Base-by-base conservation (phyloP, 92 coral and sea anemone genomes). In the Parazoanthus swiftii region DNA sequence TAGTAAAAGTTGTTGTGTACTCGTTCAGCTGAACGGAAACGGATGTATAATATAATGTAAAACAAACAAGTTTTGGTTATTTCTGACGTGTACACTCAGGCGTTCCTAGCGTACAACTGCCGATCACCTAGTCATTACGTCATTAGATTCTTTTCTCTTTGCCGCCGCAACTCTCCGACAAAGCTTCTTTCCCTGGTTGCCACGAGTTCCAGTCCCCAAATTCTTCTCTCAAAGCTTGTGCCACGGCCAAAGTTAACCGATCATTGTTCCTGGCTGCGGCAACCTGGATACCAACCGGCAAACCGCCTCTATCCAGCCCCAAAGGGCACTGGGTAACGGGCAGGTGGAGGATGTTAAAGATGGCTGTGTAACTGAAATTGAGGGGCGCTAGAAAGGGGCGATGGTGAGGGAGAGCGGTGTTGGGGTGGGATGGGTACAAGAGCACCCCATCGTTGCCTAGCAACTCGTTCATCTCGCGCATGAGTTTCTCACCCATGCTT, bases 271-370 rank as follows among this genome's bases (percentile, higher is more conserved):
- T 84, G 23, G 91, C 93, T 14, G 98, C 95, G 7, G 77, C 98
- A 74, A 94, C 91, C 93, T 94, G 98, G 81, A 94, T 91, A 77
- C 98, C 98, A 92, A 94, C 92, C 91, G 98, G 98, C 77, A 94
- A 90, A 14, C 98, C 98, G 13, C 89, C 81, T 39, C 80, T 88
- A 38, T 94, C 98, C 8, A 93, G 92, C 46, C 98, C 98, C 87
- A 94, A 85, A 42, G 98, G 98, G 89, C 98, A 94, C 86, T 94
- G 98, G 91, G 98, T 94, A 85, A 94, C 98, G 14, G 98, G 94
- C 86, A 94, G 82, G 72, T 89, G 93, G 1, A 94, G 91, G 2
- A 94, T 93, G 88, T 94, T 94, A 80, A 94, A 94, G 21, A 94
- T 89, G 25, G 98, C 86, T 4, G 98, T 93, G 88, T 93, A 94